Evolutionary conservation across 2,113 vertebrate species (phyloP), one percentile per base, ranked within the genome.

Genomic region (Oryzias celebensis): DNA sequence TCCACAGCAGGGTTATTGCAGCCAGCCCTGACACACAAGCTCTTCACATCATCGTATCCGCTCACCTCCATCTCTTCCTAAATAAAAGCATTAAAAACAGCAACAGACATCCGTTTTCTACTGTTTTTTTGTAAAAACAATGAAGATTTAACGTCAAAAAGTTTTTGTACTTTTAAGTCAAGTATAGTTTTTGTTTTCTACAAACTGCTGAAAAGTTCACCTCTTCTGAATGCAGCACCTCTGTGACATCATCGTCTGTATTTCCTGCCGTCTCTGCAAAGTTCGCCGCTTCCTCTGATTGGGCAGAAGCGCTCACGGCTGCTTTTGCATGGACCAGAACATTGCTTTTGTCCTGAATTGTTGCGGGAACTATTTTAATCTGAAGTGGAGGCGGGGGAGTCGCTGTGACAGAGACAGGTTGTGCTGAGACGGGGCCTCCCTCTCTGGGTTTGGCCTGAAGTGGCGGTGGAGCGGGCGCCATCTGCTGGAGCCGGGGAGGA

Each of bases 1-100:
- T 92, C 90, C 10, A 96, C 85, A 0, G 95, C 93, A 1, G 92
- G 90, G 78, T 97, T 97, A 77, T 91, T 93, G 48, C 95, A 97
- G 63, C 95, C 95, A 0, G 88, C 91, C 15, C 95, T 91, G 52
- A 94, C 87, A 62, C 95, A 97, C 73, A 94, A 73, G 24, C 88
- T 90, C 51, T 78, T 92, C 17, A 54, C 57, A 0, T 61, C 56
- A 0, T 45, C 24, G 2, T 91, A 91, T 18, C 85, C 91, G 1
- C 78, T 92, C 62, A 94, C 68, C 71, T 95, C 93, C 87, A 96
- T 93, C 73, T 93, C 93, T 82, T 94, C 93, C 89, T 93, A 45
- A 28, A 60, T 7, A 15, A 46, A 57, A 44, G 23, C 36, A 43
- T 56, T 16, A 12, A 41, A 41, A 20, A 18, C 7, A 53, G 26